Base-by-base conservation (phyloP, 1,140 invertebrate species). In the Rhagoletis zephyria region DNA sequence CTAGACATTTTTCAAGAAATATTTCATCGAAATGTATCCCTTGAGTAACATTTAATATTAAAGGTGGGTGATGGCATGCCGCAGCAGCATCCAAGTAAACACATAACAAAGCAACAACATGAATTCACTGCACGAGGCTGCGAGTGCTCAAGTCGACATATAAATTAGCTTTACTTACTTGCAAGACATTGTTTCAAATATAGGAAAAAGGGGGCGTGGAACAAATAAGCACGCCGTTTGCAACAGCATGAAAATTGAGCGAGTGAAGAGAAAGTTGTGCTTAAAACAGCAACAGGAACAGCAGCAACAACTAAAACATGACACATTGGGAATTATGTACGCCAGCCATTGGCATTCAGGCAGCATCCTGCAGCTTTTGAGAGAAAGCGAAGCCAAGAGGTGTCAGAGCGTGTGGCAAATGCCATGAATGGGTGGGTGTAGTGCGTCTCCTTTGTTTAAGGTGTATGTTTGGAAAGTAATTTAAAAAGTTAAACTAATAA, bases 21-120 rank as follows among this genome's bases (percentile, higher is more conserved):
- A 93, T 92, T 92, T 93, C 91, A 93, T 93, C 92, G 90, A 92
- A 93, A 93, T 93, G 92, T 93, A 91, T 93, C 92, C 91, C 92
- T 91, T 87, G 91, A 89, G 92, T 92, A 93, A 92, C 92, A 93
- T 92, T 92, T 93, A 92, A 92, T 91, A 91, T 91, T 90, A 91
- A 90, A 91, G 90, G 90, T 90, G 91, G 91, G 90, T 88, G 90
- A 77, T 77, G 87, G 87, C 14, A 67, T 16, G n/a, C 14, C 19
- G 65, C n/a, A 56, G 3, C 48, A 51, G 42, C 48, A 81, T n/a
- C 9, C 48, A 48, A 30, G 45, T n/a, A 56, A 59, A 81, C 16
- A 56, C 14, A 74, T 45, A 4, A 12, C 67, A 81, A 9, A 81
- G 14, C 61, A 63, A 63, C 61, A 63, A 10, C 16, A 14, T 10